Evolutionary conservation across 2,113 vertebrate species (phyloP), one percentile per base, ranked within the genome.

Genomic region (Pterophyllum scalare): DNA sequence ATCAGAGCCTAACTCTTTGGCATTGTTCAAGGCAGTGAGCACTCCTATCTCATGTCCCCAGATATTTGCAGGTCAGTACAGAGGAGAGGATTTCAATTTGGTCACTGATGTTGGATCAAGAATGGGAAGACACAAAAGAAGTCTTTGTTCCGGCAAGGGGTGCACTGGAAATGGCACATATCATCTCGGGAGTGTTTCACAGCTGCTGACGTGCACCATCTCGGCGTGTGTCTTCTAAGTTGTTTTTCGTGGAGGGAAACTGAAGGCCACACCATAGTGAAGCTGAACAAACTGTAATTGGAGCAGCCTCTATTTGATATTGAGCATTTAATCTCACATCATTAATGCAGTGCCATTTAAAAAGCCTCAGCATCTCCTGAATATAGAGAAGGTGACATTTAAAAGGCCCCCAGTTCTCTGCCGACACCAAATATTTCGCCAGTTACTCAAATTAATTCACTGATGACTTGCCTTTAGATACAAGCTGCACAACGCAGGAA

Each of bases 321-420:
- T 75, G 88, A 91, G 90, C 88, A 91, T 95, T 94, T 95, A 94
- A 94, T 90, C 84, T 77, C 80, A 72, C 85, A 89, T 93, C 93
- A 95, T 94, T 95, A 95, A 90, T 90, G 92, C 85, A 1, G 81
- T 94, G 94, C 94, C 94, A 95, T 96, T 96, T 96, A 89, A 93
- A 94, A 91, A 92, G 92, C 85, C 93, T 84, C 87, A 33, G 84
- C 88, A 83, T 90, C 79, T 78, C 87, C 70, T 40, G 93, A 94
- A 94, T 93, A 89, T 91, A 89, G 93, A 94, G 92, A 92, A 94
- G 92, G 88, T 95, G 95, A 95, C 95, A 95, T 95, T 95, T 94
- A 89, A 90, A 95, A 94, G 85, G 85, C 89, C 89, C 82, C 77
- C 82, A 77, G 87, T 93, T 89, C 84, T 82, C 81, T 59, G 59